Conservation (phyloP, 2,888 invertebrate species). For the Athalia rosae region DNA sequence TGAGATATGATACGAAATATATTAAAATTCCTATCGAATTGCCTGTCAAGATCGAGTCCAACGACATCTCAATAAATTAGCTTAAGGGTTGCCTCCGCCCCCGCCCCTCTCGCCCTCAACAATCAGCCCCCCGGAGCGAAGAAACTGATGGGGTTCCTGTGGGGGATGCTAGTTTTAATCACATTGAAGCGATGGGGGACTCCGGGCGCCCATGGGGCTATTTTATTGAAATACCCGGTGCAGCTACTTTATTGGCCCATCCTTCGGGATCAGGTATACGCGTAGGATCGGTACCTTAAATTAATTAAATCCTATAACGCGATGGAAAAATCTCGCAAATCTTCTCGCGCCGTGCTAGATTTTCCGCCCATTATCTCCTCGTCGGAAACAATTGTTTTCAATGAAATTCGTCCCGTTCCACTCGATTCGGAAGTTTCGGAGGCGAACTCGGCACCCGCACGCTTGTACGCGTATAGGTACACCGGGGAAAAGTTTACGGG, state of each 20-base stretch:
- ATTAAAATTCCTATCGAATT: constrained; percentile 33
- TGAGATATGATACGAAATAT: constrained; percentile 9
- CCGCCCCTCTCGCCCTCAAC: constrained; percentile 59
- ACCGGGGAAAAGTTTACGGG: neutral
- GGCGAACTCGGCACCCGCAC: too few relatives aligned
- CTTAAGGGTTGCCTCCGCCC: constrained; percentile 55
- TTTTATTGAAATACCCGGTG: constrained; percentile 64
- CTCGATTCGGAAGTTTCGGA: neutral
- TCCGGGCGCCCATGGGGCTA: constrained; percentile 62
- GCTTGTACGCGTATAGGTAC: too few relatives aligned
- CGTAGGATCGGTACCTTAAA: constrained; percentile 46
- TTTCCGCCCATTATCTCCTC: neutral
- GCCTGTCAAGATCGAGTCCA: constrained; percentile 54
- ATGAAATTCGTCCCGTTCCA: neutral
- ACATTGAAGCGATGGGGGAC: constrained; percentile 56
- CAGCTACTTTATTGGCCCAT: constrained; percentile 62
- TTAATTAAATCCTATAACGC: constrained; percentile 40
- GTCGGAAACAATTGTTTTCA: neutral
- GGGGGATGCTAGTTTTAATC: constrained; percentile 69
- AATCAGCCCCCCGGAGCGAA: constrained; percentile 71
- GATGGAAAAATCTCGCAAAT: constrained; percentile 19
- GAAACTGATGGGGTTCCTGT: constrained; percentile 57
- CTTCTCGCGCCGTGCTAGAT: neutral
- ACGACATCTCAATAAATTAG: constrained; percentile 71
- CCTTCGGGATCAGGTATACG: constrained; percentile 50